Percentiles rank a stretch among this genome's conserved stretches.
Conservation (phyloP, 2,113 vertebrate genomes). For the Steatornis caripensis region DNA sequence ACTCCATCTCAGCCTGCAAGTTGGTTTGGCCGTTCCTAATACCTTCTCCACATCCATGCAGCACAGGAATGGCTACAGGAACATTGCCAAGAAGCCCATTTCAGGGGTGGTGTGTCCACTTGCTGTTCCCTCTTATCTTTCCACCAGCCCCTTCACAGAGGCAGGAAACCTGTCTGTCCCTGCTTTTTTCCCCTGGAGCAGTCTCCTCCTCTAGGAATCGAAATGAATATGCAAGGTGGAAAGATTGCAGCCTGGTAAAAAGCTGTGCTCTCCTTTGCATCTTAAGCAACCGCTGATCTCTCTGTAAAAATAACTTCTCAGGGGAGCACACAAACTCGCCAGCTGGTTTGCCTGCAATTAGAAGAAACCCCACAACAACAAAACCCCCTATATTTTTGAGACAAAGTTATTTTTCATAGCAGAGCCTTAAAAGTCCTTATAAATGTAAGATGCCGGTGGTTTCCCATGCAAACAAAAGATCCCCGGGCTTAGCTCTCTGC, state of each 20-base stretch:
- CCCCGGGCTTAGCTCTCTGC: conserved; percentile 35
- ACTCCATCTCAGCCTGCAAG: not conserved
- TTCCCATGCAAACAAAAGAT: conserved; percentile 68
- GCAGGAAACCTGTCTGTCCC: not conserved
- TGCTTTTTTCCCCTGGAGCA: not conserved
- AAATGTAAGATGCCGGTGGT: conserved; percentile 55
- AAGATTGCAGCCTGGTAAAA: not conserved
- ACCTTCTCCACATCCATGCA: not conserved
- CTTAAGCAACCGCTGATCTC: not conserved
- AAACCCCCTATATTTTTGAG: not conserved
- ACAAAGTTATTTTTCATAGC: conserved; percentile 36
- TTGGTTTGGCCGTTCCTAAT: not conserved
- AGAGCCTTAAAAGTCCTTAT: conserved; percentile 26
- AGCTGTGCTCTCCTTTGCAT: not conserved
- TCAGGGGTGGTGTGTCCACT: not conserved
- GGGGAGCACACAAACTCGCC: not conserved
- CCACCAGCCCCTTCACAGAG: not conserved
- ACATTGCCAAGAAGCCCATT: not conserved
- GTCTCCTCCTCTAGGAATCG: not conserved
- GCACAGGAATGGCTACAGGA: not conserved
- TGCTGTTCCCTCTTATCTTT: not conserved
- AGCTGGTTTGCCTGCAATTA: not conserved
- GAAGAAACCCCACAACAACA: not conserved
- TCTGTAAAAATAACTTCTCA: not conserved
- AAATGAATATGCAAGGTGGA: conserved; percentile 46